These are phyloP conservation scores for Sitobion miscanthi DNA, from an alignment of 1,140 invertebrate species.

Conservation along the genomic window DNA sequence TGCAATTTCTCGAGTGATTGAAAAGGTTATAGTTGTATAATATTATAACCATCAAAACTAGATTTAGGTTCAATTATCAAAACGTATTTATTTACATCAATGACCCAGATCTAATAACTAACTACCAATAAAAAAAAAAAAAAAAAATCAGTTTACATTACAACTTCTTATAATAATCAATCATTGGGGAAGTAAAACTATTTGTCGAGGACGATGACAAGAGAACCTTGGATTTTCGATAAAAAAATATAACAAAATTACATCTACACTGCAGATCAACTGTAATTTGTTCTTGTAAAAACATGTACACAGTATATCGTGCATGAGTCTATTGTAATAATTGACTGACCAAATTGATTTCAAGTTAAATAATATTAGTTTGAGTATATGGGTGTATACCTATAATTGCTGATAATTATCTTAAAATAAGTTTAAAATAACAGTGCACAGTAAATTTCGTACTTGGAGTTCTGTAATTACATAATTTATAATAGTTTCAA, in stretches of 20 bases:
- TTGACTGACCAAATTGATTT: conserved; percentile 4
- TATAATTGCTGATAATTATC: background rate
- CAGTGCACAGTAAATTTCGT: background rate
- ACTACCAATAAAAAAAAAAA: background rate
- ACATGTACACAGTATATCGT: background rate
- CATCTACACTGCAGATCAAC: background rate
- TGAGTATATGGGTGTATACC: too few relatives aligned
- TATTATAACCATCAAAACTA: conserved; percentile 4
- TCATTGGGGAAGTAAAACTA: conserved; percentile 45
- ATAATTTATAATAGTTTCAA: background rate
- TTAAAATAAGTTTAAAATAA: background rate
- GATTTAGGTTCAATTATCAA: conserved; percentile 12
- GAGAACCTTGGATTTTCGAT: conserved; percentile 34
- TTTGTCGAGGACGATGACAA: conserved; percentile 30
- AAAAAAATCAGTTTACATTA: conserved; percentile 13
- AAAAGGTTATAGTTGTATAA: conserved; percentile 25
- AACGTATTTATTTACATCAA: conserved; percentile 4
- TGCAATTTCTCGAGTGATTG: background rate
- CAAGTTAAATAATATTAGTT: background rate
- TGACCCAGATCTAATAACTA: conserved; percentile 38
- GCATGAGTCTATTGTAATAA: background rate
- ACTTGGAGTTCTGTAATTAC: background rate
- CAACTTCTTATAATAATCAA: conserved; percentile 38
- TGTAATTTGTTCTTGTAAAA: background rate
- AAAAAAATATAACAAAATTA: background rate